These are phyloP conservation scores for Sciaenops ocellatus DNA, from an alignment of 2,797 vertebrate genomes.

Conservation along the genomic window DNA sequence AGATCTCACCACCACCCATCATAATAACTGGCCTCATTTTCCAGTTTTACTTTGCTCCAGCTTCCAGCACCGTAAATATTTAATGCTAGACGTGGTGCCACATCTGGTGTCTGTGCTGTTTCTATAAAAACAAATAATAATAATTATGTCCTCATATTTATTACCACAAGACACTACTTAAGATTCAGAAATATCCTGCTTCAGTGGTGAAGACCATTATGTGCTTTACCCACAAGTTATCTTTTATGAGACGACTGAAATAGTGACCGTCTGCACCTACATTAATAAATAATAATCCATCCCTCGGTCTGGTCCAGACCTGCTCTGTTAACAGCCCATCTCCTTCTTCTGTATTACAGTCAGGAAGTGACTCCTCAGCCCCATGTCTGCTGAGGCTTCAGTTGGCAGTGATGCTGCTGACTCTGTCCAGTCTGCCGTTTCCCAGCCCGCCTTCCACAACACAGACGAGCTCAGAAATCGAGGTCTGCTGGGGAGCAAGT, in stretches of 20 bases:
- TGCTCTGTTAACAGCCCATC: neutral
- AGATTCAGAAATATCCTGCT: neutral
- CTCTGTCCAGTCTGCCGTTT: conserved; percentile 67
- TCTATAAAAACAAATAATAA: neutral
- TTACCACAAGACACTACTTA: neutral
- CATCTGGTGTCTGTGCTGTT: neutral
- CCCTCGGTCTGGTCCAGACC: neutral
- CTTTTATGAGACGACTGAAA: neutral
- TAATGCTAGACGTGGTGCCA: neutral
- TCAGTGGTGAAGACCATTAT: neutral
- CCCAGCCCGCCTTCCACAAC: conserved; percentile 72
- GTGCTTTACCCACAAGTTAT: neutral
- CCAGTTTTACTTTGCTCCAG: too few relatives aligned
- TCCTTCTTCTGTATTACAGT: conserved; percentile 53
- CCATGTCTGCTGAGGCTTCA: conserved; percentile 89
- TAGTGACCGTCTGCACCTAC: neutral
- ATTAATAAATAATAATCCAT: neutral
- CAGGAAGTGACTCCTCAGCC: conserved; percentile 66
- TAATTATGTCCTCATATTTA: neutral
- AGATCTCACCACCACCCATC: too few relatives aligned
- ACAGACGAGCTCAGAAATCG: conserved; percentile 68
- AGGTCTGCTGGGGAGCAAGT: conserved; percentile 88
- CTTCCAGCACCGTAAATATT: neutral
- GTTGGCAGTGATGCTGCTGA: conserved; percentile 79
- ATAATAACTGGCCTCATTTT: neutral